A percentile compares a stretch with the other conserved stretches of the same genome.
These are phyloP conservation scores for Pangasianodon gigas DNA, from an alignment of 2,113 vertebrate genomes.

Conservation along the genomic window DNA sequence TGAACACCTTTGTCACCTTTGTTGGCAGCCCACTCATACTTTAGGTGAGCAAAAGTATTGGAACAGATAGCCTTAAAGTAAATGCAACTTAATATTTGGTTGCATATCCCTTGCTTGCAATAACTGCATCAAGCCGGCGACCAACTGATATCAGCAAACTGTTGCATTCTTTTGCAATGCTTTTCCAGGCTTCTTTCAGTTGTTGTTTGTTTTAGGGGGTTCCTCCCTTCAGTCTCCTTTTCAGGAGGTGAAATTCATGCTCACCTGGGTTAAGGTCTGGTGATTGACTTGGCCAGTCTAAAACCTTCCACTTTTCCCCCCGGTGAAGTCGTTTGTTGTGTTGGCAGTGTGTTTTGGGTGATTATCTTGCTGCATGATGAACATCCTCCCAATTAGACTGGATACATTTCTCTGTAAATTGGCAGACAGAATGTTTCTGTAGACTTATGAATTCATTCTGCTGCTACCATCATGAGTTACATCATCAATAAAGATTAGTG, in stretches of 20 bases:
- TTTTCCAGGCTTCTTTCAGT: neutral
- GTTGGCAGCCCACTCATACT: neutral
- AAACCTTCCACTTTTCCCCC: neutral
- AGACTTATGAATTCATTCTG: neutral
- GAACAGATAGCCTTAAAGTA: neutral
- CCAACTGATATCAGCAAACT: too few species aligned
- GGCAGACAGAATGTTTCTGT: neutral
- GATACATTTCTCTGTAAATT: neutral
- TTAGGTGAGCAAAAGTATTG: neutral
- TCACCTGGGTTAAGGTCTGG: neutral
- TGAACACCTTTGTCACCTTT: neutral
- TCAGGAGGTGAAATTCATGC: neutral
- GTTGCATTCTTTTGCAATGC: too few species aligned
- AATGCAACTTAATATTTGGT: too few species aligned
- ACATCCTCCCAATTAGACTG: neutral
- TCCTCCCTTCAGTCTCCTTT: neutral
- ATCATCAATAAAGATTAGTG: neutral
- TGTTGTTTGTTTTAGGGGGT: neutral
- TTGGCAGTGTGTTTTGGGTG: neutral
- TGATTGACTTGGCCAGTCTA: neutral
- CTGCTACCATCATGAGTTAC: neutral
- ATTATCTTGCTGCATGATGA: neutral
- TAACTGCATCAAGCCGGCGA: too few species aligned
- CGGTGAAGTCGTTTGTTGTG: neutral
- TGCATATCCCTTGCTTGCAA: too few species aligned